Conservation (phyloP, 1,140 invertebrate genomes). For the Thereuonema tuberculata region DNA sequence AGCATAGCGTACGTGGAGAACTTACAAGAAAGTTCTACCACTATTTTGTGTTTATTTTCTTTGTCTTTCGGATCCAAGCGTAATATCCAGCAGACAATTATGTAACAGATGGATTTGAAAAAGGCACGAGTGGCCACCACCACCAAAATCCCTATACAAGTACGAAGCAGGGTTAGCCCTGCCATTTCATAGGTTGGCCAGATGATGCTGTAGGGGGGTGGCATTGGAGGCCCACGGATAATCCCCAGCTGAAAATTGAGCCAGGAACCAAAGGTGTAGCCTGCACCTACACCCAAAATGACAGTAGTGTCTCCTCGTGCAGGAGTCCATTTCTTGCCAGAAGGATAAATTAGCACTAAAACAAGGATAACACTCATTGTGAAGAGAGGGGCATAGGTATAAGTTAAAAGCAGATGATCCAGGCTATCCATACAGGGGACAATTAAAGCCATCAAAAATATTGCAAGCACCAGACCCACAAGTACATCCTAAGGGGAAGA, state of each 20-base stretch:
- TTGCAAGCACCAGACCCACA: conserved; percentile 51
- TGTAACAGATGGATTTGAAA: conserved; percentile 52
- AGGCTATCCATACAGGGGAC: conserved; percentile 56
- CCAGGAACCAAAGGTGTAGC: conserved; percentile 65
- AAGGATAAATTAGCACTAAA: conserved; percentile 54
- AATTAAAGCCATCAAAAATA: conserved; percentile 49
- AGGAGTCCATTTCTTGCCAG: conserved; percentile 58
- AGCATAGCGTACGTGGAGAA: conserved; percentile 60
- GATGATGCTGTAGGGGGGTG: conserved; percentile 55
- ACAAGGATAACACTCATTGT: conserved; percentile 47
- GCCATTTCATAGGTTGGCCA: conserved; percentile 60
- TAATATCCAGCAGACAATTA: conserved; percentile 50
- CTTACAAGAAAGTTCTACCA: conserved; percentile 62
- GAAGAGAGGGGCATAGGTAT: conserved; percentile 46
- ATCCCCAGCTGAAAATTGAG: conserved; percentile 61
- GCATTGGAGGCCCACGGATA: conserved; percentile 36
- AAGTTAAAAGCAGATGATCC: conserved; percentile 55
- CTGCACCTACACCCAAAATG: conserved; percentile 63
- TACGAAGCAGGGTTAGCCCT: conserved; percentile 46
- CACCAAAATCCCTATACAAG: conserved; percentile 54
- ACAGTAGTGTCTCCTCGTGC: conserved; percentile 75
- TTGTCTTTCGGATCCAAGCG: conserved; percentile 41
- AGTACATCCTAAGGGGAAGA: conserved; percentile 48
- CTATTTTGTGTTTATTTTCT: conserved; percentile 22
- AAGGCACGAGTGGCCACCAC: conserved; percentile 50